These are phyloP conservation scores for Hystrix brachyura DNA, from an alignment of 2,113 vertebrate species.

Conservation along the genomic window DNA sequence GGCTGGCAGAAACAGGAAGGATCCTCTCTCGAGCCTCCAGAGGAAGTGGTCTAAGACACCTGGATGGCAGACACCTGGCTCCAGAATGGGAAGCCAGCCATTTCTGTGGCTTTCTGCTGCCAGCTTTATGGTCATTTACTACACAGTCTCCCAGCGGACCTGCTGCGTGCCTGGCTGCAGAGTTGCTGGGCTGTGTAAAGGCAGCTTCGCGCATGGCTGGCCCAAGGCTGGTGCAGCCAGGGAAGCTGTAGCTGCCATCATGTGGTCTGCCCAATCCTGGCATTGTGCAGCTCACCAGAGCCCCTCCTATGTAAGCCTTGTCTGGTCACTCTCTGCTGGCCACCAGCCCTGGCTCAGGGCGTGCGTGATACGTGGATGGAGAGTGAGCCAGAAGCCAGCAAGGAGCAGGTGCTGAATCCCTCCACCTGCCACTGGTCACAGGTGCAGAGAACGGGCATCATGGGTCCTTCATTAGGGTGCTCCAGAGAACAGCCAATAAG, in stretches of 20 bases:
- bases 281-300: not conserved
- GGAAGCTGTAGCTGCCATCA: fast-evolving
- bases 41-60: not conserved
- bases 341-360: fast-evolving
- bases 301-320: not conserved
- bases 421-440: not conserved
- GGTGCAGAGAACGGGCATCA: not conserved
- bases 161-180: too few species aligned
- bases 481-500: not conserved
- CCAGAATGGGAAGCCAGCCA: not conserved
- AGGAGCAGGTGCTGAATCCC: not conserved
- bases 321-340: not conserved
- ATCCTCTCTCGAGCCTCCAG: not conserved
- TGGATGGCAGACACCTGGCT: not conserved
- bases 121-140: not conserved
- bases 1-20: not conserved
- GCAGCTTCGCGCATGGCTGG: fast-evolving
- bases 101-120: too few species aligned
- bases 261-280: not conserved
- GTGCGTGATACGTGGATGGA: fast-evolving
- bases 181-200: not conserved
- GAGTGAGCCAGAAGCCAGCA: not conserved
- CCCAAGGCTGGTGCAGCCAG: not conserved
- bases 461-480: fast-evolving
- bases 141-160: too few species aligned